Percentiles rank a stretch among this genome's conserved stretches.
These are phyloP conservation scores for Nycticorax nycticorax DNA, from an alignment of 2,113 vertebrate species.

Conservation along the genomic window DNA sequence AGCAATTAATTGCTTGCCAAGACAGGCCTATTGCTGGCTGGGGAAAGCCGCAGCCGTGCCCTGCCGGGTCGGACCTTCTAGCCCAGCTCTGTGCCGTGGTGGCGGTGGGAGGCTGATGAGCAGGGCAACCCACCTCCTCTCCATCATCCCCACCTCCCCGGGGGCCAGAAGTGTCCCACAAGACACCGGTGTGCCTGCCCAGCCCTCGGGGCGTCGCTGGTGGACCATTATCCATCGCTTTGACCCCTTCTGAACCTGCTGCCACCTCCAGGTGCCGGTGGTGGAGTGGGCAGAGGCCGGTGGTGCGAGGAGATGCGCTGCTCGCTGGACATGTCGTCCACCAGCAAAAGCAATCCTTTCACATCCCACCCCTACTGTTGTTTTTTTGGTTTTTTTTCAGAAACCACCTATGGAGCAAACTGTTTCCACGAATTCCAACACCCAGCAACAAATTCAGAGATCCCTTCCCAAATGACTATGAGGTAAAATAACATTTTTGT, in stretches of 20 bases:
- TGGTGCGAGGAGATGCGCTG: accelerated
- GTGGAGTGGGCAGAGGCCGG: neutral
- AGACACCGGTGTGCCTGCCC: accelerated
- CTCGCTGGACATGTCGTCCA: accelerated
- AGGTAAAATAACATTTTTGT: conserved; percentile 52
- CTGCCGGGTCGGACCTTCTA: accelerated
- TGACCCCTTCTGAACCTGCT: neutral
- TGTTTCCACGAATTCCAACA: conserved; percentile 68
- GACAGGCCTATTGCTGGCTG: neutral
- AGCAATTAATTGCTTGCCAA: neutral
- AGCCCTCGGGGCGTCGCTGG: neutral
- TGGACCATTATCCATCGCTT: accelerated
- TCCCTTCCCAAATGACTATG: neutral
- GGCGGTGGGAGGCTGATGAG: neutral
- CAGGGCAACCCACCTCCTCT: neutral
- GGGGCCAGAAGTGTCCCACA: neutral
- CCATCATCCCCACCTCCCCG: neutral
- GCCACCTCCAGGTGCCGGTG: accelerated
- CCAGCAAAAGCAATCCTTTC: neutral
- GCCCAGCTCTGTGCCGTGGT: neutral
- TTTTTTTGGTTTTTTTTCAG: conserved; percentile 25
- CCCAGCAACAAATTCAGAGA: conserved; percentile 66
- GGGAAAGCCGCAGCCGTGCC: accelerated
- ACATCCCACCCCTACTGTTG: neutral
- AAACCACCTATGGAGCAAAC: conserved; percentile 40